Conservation (phyloP, 2,797 vertebrate genomes). For the Anguilla obscura region DNA sequence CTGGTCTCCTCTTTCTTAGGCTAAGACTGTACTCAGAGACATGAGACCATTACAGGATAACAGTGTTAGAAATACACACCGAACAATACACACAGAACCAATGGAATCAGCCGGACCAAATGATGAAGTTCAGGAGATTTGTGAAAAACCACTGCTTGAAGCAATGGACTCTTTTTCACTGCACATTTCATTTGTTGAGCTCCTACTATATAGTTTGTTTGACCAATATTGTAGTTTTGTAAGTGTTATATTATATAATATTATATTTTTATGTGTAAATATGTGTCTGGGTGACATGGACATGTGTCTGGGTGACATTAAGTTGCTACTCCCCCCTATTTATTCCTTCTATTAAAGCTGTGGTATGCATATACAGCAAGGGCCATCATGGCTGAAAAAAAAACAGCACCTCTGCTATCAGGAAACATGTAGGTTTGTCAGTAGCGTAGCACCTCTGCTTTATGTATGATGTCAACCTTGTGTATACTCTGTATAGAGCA, state of each 20-base stretch:
- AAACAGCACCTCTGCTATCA: slow-evolving; percentile 40
- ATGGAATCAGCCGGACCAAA: neutral
- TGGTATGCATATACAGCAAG: slow-evolving; percentile 16
- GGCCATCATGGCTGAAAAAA: slow-evolving; percentile 44
- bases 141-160: neutral
- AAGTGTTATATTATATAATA: slow-evolving; percentile 39
- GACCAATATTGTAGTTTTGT: slow-evolving; percentile 37
- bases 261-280: slow-evolving; percentile 4
- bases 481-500: neutral
- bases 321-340: neutral
- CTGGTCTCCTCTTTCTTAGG: neutral
- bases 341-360: slow-evolving; percentile 4
- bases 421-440: slow-evolving; percentile 11
- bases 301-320: slow-evolving; percentile 36
- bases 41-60: neutral
- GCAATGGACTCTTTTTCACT: neutral
- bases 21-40: neutral
- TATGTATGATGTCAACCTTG: neutral
- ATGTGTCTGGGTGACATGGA: slow-evolving; percentile 35
- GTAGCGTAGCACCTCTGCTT: slow-evolving; percentile 22
- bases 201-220: slow-evolving; percentile 41
- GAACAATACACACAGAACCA: too few relatives aligned
- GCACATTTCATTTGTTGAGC: slow-evolving; percentile 18
- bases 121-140: neutral
- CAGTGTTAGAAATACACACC: neutral